phyloP scores from a whole-genome alignment of 2,888 invertebrate species.

The Pseudococcus jackbeardsleyi region DNA sequence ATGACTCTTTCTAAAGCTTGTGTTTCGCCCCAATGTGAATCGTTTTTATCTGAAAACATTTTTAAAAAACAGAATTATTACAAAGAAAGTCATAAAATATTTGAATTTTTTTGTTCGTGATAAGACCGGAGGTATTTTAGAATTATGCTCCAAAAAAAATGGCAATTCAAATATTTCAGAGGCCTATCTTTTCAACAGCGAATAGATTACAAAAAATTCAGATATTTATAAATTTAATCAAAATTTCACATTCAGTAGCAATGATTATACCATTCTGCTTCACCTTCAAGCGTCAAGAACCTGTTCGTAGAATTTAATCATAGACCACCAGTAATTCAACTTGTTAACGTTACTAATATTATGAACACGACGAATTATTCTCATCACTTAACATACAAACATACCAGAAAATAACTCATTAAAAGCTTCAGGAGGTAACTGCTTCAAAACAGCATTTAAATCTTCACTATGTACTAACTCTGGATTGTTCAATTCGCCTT shows the following conservation, averaged over 20 bases:
- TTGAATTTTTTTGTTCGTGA: no score
- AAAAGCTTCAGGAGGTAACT: conserved; percentile 61
- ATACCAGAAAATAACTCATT: conserved; percentile 63
- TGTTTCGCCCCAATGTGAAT: conserved; percentile 47
- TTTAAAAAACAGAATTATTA: background rate
- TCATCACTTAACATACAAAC: background rate
- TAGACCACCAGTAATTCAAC: background rate
- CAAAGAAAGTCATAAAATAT: no score
- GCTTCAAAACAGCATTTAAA: conserved; percentile 60
- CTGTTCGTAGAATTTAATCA: background rate
- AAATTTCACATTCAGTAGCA: no score
- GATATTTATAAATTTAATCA: no score
- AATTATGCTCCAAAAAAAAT: no score
- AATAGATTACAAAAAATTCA: no score
- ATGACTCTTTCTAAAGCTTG: conserved; percentile 58
- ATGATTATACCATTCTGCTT: background rate
- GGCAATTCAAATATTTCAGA: no score
- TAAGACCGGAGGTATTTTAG: no score
- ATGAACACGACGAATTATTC: background rate
- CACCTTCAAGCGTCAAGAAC: background rate
- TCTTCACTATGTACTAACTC: conserved; percentile 61
- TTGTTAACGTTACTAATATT: background rate
- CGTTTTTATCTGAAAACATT: conserved; percentile 43
- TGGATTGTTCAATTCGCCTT: conserved; percentile 53
- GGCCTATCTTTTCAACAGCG: no score